Conservation (phyloP, 2,888 invertebrate genomes). For the Macropis europaea region DNA sequence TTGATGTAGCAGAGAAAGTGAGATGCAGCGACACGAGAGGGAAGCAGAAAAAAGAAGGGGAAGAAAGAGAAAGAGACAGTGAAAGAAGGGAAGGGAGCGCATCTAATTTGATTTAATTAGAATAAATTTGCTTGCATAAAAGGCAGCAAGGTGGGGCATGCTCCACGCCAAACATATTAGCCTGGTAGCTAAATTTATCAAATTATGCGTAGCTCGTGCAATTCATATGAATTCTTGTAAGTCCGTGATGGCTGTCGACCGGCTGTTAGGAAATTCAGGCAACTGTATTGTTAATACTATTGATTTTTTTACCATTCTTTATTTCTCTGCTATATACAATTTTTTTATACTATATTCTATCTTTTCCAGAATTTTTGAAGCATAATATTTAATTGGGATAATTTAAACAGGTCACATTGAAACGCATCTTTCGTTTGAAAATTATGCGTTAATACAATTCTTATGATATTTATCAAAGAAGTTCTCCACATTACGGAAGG, state of each 20-base stretch:
- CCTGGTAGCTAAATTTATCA: constrained; percentile 77
- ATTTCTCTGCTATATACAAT: neutral
- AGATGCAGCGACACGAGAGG: neutral
- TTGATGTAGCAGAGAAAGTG: neutral
- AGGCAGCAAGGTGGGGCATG: constrained; percentile 55
- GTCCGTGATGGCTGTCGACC: neutral
- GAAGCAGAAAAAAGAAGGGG: constrained; percentile 8
- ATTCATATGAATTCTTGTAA: constrained; percentile 20
- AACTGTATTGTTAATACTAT: no score
- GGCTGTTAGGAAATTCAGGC: neutral
- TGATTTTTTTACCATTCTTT: neutral
- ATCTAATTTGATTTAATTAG: constrained; percentile 78
- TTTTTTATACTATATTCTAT: no score
- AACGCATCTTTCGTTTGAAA: no score
- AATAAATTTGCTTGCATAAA: constrained; percentile 76
- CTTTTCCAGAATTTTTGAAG: neutral
- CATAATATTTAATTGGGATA: neutral
- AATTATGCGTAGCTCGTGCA: constrained; percentile 72
- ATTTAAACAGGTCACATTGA: no score
- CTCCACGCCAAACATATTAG: constrained; percentile 72
- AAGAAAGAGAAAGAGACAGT: constrained; percentile 22
- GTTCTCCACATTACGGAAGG: no score
- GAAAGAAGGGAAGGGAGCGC: constrained; percentile 61
- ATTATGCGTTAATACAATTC: no score
- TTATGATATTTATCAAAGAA: no score